Conservation (phyloP, 2,797 vertebrate genomes). For the Mus caroli region DNA sequence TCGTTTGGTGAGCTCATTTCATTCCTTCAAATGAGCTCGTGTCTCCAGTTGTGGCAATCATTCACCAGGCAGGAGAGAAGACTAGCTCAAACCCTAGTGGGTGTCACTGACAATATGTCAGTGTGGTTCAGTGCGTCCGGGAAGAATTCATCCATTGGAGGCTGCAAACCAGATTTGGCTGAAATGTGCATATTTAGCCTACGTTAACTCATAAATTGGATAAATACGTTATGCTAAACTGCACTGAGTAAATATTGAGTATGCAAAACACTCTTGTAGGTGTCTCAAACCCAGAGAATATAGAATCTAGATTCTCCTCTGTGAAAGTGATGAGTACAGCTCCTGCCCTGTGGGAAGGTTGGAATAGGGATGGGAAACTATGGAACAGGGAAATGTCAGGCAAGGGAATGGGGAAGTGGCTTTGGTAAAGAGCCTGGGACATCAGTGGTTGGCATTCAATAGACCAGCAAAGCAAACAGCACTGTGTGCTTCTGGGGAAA, state of each 20-base stretch:
- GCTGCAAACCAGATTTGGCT: constrained; percentile 57
- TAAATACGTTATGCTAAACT: constrained; percentile 40
- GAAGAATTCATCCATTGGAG: constrained; percentile 62
- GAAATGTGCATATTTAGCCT: constrained; percentile 17
- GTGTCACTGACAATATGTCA: constrained; percentile 44
- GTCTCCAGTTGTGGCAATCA: constrained; percentile 71
- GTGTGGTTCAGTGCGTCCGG: constrained; percentile 4
- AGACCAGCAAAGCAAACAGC: not conserved
- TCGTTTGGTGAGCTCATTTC: constrained; percentile 71
- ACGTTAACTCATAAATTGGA: constrained; percentile 55
- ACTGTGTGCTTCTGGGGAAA: constrained; percentile 7
- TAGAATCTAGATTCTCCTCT: not conserved
- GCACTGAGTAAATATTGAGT: not conserved
- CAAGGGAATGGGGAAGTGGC: not conserved
- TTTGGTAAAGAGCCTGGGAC: constrained; percentile 15
- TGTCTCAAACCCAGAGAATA: constrained; percentile 23
- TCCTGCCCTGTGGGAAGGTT: not conserved
- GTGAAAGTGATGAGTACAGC: not conserved
- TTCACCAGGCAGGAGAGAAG: constrained; percentile 62
- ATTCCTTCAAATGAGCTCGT: constrained; percentile 74
- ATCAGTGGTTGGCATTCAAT: not conserved
- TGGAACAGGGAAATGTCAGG: not conserved
- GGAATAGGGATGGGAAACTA: not conserved
- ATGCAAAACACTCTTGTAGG: not conserved
- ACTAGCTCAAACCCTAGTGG: constrained; percentile 69